A percentile compares a stretch with the other conserved stretches of the same genome.
Evolutionary conservation across 2,888 invertebrate species (phyloP).

Genomic region (Alloscopus bannaensis): DNA sequence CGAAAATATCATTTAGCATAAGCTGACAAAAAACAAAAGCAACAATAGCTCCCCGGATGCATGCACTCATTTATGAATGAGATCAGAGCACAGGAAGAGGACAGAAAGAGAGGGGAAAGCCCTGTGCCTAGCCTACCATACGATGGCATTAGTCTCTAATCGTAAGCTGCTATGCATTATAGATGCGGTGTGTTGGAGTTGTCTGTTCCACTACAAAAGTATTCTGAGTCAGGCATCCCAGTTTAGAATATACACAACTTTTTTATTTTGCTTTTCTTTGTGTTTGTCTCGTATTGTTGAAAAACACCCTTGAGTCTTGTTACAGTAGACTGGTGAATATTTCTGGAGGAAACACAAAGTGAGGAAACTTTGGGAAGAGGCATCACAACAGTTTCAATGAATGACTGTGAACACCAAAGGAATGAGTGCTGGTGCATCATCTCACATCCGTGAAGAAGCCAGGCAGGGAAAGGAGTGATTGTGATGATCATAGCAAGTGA

Average conservation of each 20-base stretch:
- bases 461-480: no score
- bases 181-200: no score
- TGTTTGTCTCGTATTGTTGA: constrained; percentile 24
- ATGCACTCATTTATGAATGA: constrained; percentile 36
- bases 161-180: no score
- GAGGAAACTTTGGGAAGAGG: no score
- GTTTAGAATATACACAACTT: not conserved
- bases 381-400: constrained; percentile 27
- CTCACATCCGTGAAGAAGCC: no score
- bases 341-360: no score
- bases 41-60: constrained; percentile 54
- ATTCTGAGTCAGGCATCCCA: no score
- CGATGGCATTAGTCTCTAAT: no score
- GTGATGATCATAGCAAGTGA: not conserved
- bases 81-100: constrained; percentile 14
- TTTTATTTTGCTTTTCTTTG: constrained; percentile 28
- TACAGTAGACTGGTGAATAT: no score
- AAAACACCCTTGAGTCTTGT: constrained; percentile 47
- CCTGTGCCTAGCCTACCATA: no score
- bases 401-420: constrained; percentile 16
- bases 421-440: constrained; percentile 7
- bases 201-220: no score
- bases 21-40: constrained; percentile 35
- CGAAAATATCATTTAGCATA: constrained; percentile 47
- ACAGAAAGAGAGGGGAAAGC: not conserved